These are phyloP conservation scores for Rhinoraja longicauda DNA, from an alignment of 2,797 vertebrate species.

Conservation along the genomic window DNA sequence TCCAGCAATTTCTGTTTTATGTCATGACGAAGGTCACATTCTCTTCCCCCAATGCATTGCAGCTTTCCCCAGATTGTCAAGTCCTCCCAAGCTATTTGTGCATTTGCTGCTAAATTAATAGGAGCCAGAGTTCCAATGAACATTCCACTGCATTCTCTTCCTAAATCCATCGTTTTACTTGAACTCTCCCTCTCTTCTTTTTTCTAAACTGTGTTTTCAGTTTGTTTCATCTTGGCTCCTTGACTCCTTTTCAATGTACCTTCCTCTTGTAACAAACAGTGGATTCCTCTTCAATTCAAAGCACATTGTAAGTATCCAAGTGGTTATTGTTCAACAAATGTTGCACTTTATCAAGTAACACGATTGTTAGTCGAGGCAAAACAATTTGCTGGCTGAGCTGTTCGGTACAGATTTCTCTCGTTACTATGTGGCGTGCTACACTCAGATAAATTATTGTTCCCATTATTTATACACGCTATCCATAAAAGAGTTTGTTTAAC, in stretches of 20 bases:
- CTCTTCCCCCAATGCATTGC: neutral
- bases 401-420: neutral
- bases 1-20: too few species aligned
- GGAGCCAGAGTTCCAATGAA: neutral
- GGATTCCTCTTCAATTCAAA: neutral
- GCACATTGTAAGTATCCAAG: neutral
- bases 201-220: neutral
- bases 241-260: neutral
- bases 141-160: neutral
- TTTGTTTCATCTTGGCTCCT: neutral
- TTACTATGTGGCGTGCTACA: neutral
- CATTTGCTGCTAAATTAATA: neutral
- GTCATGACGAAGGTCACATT: neutral
- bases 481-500: neutral
- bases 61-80: neutral
- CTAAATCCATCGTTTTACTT: neutral
- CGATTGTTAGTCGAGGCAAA: neutral
- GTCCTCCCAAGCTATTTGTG: neutral
- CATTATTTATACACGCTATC: neutral
- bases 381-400: neutral
- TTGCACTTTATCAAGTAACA: neutral
- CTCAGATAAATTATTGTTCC: neutral
- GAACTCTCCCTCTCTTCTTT: neutral
- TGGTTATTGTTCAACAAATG: neutral
- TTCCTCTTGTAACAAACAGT: neutral